These are phyloP conservation scores for Acrocyrtus sp. DNA, from an alignment of 2,888 invertebrate species.

Conservation along the genomic window DNA sequence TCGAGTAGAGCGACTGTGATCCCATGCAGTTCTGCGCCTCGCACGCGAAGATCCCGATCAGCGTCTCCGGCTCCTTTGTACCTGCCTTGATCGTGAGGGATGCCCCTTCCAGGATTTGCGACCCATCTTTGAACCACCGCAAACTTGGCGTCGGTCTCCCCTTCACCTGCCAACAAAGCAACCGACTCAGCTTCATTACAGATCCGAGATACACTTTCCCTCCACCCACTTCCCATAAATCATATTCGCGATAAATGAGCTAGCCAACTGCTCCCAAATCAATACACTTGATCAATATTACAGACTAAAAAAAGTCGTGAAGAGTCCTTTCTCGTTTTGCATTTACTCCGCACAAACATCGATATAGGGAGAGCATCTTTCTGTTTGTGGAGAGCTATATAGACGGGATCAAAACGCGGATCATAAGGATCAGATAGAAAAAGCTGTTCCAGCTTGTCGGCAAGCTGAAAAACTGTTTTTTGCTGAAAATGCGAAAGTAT, in stretches of 20 bases:
- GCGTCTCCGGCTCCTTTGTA: conserved; percentile 34
- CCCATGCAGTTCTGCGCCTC: conserved; percentile 53
- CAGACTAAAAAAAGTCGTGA: neutral
- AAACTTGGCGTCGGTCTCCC: conserved; percentile 42
- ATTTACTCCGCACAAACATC: no score
- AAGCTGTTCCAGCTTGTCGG: no score
- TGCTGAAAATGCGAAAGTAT: no score
- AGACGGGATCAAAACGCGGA: no score
- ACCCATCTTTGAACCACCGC: conserved; percentile 41
- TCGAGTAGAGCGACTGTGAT: conserved; percentile 36
- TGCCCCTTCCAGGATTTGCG: conserved; percentile 41
- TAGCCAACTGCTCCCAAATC: neutral
- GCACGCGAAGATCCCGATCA: conserved; percentile 48
- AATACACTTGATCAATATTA: neutral
- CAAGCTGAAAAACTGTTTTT: no score
- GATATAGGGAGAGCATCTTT: no score
- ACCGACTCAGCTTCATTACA: no score
- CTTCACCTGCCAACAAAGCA: conserved; percentile 30
- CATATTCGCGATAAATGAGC: neutral
- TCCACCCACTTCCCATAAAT: conserved; percentile 19
- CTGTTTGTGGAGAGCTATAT: no score
- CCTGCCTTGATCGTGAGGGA: conserved; percentile 45
- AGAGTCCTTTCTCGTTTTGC: no score
- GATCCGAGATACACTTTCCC: no score
- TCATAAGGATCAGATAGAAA: no score